phyloP scores from a whole-genome alignment of 1,140 invertebrate species.

The Pentalonia nigronervosa region DNA sequence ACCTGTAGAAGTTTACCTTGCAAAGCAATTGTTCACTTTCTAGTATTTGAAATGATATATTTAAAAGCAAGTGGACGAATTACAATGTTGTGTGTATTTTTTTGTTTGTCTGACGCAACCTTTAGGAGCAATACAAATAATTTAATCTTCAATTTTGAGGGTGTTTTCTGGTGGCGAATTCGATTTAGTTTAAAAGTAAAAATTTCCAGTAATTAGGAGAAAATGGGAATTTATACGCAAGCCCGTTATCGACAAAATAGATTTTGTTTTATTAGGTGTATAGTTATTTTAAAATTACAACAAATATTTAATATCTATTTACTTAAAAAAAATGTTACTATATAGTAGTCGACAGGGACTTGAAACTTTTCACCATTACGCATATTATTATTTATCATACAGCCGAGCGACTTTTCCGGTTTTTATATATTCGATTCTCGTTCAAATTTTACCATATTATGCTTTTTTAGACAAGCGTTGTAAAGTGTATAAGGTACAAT shows the following conservation, averaged over 20 bases:
- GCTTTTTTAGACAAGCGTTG: neutral
- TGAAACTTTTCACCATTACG: neutral
- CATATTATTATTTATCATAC: neutral
- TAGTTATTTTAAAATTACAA: neutral
- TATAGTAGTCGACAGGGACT: no score
- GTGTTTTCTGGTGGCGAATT: neutral
- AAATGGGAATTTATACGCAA: neutral
- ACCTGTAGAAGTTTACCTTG: neutral
- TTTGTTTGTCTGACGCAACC: neutral
- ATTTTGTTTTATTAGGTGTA: neutral
- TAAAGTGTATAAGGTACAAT: neutral
- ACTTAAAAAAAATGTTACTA: neutral
- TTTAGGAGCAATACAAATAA: neutral
- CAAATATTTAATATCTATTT: neutral
- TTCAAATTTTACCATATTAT: neutral
- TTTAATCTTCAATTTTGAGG: neutral
- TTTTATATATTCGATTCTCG: neutral
- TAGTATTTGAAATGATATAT: conserved; percentile 7
- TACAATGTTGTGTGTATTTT: neutral
- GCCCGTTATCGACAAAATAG: neutral
- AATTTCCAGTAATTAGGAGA: neutral
- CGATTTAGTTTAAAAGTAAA: neutral
- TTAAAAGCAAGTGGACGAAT: neutral
- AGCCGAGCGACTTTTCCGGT: neutral
- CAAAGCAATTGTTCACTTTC: neutral